Conservation (phyloP, 2,797 vertebrate species). For the Hippopotamyrus pictus region DNA sequence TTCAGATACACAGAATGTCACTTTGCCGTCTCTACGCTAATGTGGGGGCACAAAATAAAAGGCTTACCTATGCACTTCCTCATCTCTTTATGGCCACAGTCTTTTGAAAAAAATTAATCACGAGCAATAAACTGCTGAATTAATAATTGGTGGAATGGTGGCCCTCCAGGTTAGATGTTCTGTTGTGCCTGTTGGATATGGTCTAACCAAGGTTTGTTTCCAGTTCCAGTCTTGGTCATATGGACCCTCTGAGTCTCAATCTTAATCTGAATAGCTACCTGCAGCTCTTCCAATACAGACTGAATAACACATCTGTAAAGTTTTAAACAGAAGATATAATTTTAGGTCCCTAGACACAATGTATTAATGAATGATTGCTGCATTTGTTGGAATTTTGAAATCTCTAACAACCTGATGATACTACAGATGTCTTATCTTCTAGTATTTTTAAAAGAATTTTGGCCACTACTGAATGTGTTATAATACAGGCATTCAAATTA, state of each 20-base stretch:
- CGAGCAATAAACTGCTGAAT: constrained; percentile 57
- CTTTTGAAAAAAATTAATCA: constrained; percentile 44
- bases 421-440: not conserved
- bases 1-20: not conserved
- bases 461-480: not conserved
- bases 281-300: constrained; percentile 11
- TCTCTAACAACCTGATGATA: not conserved
- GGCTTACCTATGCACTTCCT: constrained; percentile 60
- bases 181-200: constrained; percentile 15
- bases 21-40: constrained; percentile 12
- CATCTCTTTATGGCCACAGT: constrained; percentile 32
- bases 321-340: constrained; percentile 14
- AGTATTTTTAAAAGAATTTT: not conserved
- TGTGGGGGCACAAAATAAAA: constrained; percentile 22
- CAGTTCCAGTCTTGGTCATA: not conserved
- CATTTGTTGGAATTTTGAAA: not conserved
- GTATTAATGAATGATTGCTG: constrained; percentile 6
- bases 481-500: not conserved
- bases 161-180: constrained; percentile 1
- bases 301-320: constrained; percentile 2
- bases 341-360: constrained; percentile 13
- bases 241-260: constrained; percentile 5
- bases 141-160: constrained; percentile 23
- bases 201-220: constrained; percentile 9
- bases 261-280: not conserved